phyloP scores from a whole-genome alignment of 2,797 vertebrate species.

The Gouania willdenowi region DNA sequence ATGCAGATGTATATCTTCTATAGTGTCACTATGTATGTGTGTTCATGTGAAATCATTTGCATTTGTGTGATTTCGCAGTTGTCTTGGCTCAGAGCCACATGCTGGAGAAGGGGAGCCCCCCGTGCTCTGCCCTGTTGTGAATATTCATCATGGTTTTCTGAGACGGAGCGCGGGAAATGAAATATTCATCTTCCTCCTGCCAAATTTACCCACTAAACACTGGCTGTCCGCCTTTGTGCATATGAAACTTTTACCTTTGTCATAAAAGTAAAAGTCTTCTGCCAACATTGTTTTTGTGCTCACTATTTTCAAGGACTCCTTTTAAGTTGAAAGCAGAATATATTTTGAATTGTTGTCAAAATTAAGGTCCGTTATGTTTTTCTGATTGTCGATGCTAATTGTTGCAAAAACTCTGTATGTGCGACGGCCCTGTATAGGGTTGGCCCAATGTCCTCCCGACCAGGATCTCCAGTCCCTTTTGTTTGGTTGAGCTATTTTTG shows the following conservation, averaged over 20 bases:
- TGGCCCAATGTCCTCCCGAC: too few relatives aligned
- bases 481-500: too few relatives aligned
- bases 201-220: conserved; percentile 50
- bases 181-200: conserved; percentile 55
- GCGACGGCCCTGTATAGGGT: too few relatives aligned
- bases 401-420: too few relatives aligned
- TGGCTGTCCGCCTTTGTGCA: conserved; percentile 23
- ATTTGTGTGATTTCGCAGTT: neutral
- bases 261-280: conserved; percentile 10
- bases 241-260: conserved; percentile 19
- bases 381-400: too few relatives aligned
- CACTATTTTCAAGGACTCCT: neutral
- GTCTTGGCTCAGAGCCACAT: conserved; percentile 14
- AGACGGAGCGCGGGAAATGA: conserved; percentile 42
- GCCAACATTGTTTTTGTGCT: neutral
- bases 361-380: too few relatives aligned
- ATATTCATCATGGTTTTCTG: conserved; percentile 60
- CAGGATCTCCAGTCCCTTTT: too few relatives aligned
- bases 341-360: too few relatives aligned
- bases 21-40: conserved; percentile 4
- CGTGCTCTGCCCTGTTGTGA: conserved; percentile 37
- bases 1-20: too few relatives aligned
- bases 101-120: conserved; percentile 30
- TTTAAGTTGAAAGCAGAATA: too few relatives aligned
- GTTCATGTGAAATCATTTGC: neutral